phyloP scores from a whole-genome alignment of 2,888 invertebrate genomes.

The Spicauda simplicius region DNA sequence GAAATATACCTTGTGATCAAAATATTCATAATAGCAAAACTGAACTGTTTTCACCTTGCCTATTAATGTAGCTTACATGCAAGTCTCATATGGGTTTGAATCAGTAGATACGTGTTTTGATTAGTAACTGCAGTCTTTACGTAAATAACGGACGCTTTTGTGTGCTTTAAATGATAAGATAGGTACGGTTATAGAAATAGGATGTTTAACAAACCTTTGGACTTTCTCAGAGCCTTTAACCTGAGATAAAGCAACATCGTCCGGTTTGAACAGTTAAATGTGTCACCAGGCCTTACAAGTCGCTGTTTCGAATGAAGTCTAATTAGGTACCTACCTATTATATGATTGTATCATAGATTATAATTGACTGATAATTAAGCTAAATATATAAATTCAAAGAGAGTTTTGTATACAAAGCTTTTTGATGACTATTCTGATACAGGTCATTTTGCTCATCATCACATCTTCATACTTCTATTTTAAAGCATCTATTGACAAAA shows the following conservation, averaged over 20 bases:
- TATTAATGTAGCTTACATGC: not conserved
- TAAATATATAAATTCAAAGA: no score
- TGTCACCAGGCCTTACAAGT: not conserved
- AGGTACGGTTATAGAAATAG: not conserved
- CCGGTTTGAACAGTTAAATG: not conserved
- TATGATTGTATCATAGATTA: no score
- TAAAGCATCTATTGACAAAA: no score
- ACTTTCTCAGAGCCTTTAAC: not conserved
- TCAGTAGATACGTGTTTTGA: not conserved
- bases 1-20: no score
- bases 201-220: not conserved
- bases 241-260: not conserved
- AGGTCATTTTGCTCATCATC: no score
- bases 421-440: no score
- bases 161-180: not conserved
- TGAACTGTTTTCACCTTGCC: no score
- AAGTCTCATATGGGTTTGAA: not conserved
- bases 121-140: not conserved
- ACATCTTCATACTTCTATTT: no score
- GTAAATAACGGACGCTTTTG: not conserved
- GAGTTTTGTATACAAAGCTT: no score
- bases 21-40: no score
- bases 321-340: no score
- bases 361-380: no score
- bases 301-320: not conserved